Evolutionary conservation across 1,140 invertebrate species (phyloP).

Genomic region (Panagrolaimus sp.): DNA sequence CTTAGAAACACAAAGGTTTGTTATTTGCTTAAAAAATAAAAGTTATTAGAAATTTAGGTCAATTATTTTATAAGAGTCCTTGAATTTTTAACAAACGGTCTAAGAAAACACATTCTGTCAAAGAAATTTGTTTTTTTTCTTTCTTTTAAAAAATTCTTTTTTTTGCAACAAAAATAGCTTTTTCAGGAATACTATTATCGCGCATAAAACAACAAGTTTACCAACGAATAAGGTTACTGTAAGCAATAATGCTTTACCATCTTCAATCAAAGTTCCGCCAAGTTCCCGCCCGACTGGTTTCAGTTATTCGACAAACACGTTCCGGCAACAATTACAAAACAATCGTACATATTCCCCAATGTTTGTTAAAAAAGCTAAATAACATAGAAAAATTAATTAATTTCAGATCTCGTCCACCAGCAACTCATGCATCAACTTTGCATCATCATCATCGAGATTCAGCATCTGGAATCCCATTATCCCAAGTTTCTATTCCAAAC

Average conservation of each 20-base stretch:
- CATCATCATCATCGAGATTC: neutral
- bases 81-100: too few relatives aligned
- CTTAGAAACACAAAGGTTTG: too few relatives aligned
- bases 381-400: neutral
- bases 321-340: neutral
- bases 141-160: too few relatives aligned
- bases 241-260: neutral
- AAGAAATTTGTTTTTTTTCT: too few relatives aligned
- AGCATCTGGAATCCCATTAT: neutral
- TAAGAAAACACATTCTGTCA: too few relatives aligned
- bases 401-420: neutral
- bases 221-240: too few relatives aligned
- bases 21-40: too few relatives aligned
- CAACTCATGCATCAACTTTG: neutral
- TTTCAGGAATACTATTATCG: too few relatives aligned
- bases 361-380: neutral
- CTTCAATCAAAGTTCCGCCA: neutral
- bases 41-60: too few relatives aligned
- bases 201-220: too few relatives aligned
- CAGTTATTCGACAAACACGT: neutral
- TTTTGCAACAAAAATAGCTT: too few relatives aligned
- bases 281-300: neutral
- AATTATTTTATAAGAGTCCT: too few relatives aligned
- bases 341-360: slow-evolving; percentile 2
- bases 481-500: neutral